These are phyloP conservation scores for Choloepus hoffmanni DNA, from an alignment of 2,113 vertebrate species.

Conservation along the genomic window DNA sequence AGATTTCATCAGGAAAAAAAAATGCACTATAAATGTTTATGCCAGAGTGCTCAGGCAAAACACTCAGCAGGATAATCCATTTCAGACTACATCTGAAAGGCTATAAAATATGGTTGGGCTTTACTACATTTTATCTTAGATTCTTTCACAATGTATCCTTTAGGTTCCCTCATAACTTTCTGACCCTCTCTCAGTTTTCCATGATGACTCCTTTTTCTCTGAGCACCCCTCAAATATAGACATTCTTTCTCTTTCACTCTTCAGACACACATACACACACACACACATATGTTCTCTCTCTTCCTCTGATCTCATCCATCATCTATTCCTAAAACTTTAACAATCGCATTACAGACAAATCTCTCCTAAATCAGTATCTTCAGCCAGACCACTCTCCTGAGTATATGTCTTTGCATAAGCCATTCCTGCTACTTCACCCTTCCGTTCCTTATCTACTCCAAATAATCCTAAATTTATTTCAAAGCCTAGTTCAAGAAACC, in stretches of 20 bases:
- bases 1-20: conserved; percentile 24
- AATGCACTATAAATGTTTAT: background rate
- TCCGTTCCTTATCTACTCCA: background rate
- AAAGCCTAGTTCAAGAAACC: background rate
- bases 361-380: conserved; percentile 16
- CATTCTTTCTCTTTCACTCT: background rate
- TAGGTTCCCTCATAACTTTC: background rate
- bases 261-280: background rate
- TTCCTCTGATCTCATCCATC: background rate
- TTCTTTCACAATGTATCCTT: background rate
- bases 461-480: background rate
- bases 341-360: background rate
- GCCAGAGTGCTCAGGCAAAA: background rate
- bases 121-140: conserved; percentile 8
- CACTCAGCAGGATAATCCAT: conserved; percentile 27
- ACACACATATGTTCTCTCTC: background rate
- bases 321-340: background rate
- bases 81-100: conserved; percentile 26
- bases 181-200: background rate
- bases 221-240: background rate
- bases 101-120: background rate
- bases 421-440: background rate
- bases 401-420: background rate
- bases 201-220: background rate
- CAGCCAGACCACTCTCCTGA: background rate